Percentiles rank a stretch among this genome's conserved stretches.
phyloP scores from a whole-genome alignment of 2,113 vertebrate species.

The Aphyosemion australe region DNA sequence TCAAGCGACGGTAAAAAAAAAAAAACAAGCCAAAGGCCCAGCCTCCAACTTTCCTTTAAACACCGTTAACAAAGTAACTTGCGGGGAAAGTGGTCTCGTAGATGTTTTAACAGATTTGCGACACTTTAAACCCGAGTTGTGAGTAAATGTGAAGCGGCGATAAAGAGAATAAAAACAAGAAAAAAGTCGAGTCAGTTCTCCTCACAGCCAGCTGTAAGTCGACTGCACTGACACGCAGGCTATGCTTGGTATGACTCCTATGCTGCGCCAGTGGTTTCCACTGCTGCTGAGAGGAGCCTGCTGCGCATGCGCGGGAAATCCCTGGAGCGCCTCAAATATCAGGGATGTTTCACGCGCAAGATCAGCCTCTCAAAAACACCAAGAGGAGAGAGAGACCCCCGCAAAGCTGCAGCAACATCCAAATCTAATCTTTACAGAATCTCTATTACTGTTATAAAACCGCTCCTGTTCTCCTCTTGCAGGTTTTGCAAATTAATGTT shows the following conservation, averaged over 20 bases:
- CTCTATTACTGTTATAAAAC: background rate
- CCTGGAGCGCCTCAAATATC: constrained; percentile 82
- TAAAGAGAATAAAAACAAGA: constrained; percentile 19
- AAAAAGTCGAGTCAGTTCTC: constrained; percentile 70
- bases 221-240: constrained; percentile 89
- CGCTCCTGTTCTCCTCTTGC: background rate
- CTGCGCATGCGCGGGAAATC: constrained; percentile 75
- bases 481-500: background rate
- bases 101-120: constrained; percentile 9
- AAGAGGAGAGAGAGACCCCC: background rate
- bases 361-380: constrained; percentile 72
- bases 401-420: constrained; percentile 6
- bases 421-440: background rate
- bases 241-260: constrained; percentile 83
- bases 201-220: constrained; percentile 94
- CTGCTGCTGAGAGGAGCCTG: constrained; percentile 49
- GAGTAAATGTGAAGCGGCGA: constrained; percentile 18
- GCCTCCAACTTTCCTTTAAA: constrained; percentile 76
- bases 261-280: constrained; percentile 75
- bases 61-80: constrained; percentile 10
- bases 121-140: constrained; percentile 20
- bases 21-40: constrained; percentile 79
- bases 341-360: constrained; percentile 80
- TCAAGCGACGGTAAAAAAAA: constrained; percentile 50
- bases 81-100: background rate